These are phyloP conservation scores for Eulemur rubriventer DNA, from an alignment of 2,797 vertebrate genomes.

Conservation along the genomic window DNA sequence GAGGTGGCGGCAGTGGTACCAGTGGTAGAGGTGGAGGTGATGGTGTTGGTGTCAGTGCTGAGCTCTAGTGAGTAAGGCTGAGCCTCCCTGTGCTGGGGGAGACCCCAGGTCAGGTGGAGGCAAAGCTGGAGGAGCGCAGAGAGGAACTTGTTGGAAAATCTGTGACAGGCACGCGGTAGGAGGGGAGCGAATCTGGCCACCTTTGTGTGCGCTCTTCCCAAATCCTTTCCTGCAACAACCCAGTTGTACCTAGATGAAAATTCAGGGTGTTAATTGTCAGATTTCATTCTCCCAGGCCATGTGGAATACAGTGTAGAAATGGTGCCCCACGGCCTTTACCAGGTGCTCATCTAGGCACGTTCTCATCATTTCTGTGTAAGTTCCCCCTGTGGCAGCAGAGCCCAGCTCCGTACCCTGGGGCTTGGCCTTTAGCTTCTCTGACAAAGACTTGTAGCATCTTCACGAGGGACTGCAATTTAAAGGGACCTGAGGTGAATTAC, in stretches of 20 bases:
- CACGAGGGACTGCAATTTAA: neutral
- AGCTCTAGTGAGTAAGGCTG: neutral
- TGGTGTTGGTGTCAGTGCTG: neutral
- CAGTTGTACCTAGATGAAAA: neutral
- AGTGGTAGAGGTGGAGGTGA: neutral
- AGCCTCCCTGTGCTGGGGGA: neutral
- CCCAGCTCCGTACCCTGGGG: neutral
- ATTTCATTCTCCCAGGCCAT: neutral
- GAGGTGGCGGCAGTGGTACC: neutral
- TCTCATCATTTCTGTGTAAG: neutral
- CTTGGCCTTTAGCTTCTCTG: neutral
- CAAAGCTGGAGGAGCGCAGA: neutral
- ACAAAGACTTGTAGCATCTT: neutral
- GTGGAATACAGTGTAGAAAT: rapidly evolving
- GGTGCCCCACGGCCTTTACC: neutral
- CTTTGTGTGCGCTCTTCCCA: neutral
- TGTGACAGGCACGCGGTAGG: neutral
- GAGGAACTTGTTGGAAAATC: neutral
- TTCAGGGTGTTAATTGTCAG: neutral
- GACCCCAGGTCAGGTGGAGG: neutral
- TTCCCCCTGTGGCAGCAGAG: neutral
- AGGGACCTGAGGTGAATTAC: neutral
- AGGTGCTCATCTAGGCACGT: neutral
- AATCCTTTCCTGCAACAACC: neutral
- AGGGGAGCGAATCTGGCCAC: neutral